Conservation (phyloP, 2,888 invertebrate genomes). For the Cryptophagus acutangulus region DNA sequence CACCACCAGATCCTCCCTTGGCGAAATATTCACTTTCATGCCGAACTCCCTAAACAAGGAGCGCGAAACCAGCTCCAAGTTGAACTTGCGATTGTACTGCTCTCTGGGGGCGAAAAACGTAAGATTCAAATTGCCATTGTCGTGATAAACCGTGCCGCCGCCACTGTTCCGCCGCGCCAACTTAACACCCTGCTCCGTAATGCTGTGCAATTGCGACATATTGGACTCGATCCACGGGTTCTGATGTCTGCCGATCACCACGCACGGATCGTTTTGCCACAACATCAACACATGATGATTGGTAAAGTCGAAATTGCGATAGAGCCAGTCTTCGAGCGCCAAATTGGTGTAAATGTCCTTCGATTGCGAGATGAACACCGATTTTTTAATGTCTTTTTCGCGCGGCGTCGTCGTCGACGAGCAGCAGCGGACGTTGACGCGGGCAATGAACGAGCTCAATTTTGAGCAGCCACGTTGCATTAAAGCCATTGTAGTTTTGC, state of each 20-base stretch:
- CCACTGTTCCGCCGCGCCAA: conserved; percentile 91
- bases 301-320: conserved; percentile 77
- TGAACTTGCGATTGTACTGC: conserved; percentile 79
- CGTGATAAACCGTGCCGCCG: conserved; percentile 95
- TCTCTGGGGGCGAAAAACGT: conserved; percentile 84
- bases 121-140: conserved; percentile 86
- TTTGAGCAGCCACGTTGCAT: conserved; percentile 31
- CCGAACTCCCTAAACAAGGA: conserved; percentile 80
- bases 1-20: conserved; percentile 82
- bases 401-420: conserved; percentile 15
- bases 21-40: conserved; percentile 68
- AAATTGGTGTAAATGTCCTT: conserved; percentile 88
- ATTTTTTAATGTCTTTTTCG: conserved; percentile 61
- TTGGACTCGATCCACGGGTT: conserved; percentile 95
- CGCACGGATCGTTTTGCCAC: conserved; percentile 91
- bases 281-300: conserved; percentile 81
- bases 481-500: conserved; percentile 38
- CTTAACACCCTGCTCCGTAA: conserved; percentile 59
- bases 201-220: conserved; percentile 55
- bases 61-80: conserved; percentile 80
- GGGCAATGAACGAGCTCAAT: conserved; percentile 27
- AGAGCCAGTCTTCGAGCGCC: conserved; percentile 95
- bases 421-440: conserved; percentile 25
- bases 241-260: conserved; percentile 94
- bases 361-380: conserved; percentile 88